These are phyloP conservation scores for Myotis daubentonii DNA, from an alignment of 2,797 vertebrate genomes.

Conservation along the genomic window DNA sequence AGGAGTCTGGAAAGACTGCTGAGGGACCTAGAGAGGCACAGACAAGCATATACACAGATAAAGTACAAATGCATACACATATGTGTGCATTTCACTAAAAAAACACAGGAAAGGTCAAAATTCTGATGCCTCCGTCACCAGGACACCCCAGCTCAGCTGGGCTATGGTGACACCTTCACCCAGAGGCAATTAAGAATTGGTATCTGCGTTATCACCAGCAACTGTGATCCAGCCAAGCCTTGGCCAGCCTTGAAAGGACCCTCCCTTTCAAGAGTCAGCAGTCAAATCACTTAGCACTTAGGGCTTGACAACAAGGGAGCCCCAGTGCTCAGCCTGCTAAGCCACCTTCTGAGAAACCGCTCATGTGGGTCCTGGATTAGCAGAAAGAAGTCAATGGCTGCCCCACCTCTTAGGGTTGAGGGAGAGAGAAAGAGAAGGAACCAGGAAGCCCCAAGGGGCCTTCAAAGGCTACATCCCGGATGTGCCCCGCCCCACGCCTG, in stretches of 20 bases:
- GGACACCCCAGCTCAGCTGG: background rate
- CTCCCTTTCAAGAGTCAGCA: background rate
- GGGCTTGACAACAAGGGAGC: background rate
- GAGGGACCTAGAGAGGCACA: background rate
- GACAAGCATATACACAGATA: background rate
- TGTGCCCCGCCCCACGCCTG: background rate
- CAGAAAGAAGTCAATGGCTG: background rate
- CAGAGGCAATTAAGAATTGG: constrained; percentile 37
- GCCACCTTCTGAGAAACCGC: background rate
- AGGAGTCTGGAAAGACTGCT: background rate
- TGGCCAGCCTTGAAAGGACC: constrained; percentile 40
- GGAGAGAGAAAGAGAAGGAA: constrained; percentile 16
- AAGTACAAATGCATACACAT: background rate
- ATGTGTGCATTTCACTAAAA: background rate
- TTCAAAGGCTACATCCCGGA: background rate
- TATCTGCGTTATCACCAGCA: background rate
- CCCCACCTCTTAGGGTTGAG: background rate
- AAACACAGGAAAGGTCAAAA: background rate
- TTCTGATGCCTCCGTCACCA: background rate
- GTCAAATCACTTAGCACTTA: constrained; percentile 48
- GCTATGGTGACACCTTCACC: background rate
- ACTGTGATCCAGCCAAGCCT: background rate
- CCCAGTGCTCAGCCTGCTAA: background rate
- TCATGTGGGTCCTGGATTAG: constrained; percentile 28
- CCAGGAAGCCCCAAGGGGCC: background rate